Base-by-base conservation (phyloP, 2,797 vertebrate species). In the Alcedo quadribrachys region DNA sequence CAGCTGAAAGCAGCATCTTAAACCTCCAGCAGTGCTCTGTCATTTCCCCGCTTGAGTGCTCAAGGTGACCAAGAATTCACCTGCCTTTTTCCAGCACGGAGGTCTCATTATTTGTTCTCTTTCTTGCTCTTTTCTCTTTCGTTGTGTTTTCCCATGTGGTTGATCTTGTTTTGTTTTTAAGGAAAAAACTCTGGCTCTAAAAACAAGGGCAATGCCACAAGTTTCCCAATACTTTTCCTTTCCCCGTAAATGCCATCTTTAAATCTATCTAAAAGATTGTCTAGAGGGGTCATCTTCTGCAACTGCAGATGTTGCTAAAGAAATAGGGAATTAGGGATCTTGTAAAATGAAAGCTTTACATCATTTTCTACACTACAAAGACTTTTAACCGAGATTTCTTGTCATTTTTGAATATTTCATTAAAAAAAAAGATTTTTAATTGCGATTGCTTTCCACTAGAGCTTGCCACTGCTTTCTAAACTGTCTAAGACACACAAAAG, bases 391-490 rank as follows among this genome's bases (percentile, higher is more conserved):
- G 54, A 74, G 27, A 33, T 81, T 80, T 76, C 5, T 55, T 28
- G 28, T 66, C 30, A 62, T 62, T 78, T 80, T 63, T 66, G 9
- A 35, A 19, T 91, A 67, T 54, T 87, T 78, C 85, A 50, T 77
- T 54, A 83, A 82, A 74, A 4, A 92, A 77, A 57, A 65, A 42
- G 1, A 20, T 70, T 87, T 94, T 82, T 27, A 73, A 80, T 74
- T 76, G 53, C 53, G 50, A 65, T 87, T 91, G 20, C 69, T 85
- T 89, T 71, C 65, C 62, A 77, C 27, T 71, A 53, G 37, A 91
- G 12, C 62, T 87, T 90, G 60, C 76, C 45, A 45, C 50, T 82
- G 65, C 65, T 95, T 89, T 33, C 50, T 85, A 61, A 90, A 94
- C 3, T 42, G 12, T 79, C 8, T 70, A 9, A 17, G 76, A 42